Conservation (phyloP, 64 coral and sea anemone genomes). For the Stichodactyla mertensii region DNA sequence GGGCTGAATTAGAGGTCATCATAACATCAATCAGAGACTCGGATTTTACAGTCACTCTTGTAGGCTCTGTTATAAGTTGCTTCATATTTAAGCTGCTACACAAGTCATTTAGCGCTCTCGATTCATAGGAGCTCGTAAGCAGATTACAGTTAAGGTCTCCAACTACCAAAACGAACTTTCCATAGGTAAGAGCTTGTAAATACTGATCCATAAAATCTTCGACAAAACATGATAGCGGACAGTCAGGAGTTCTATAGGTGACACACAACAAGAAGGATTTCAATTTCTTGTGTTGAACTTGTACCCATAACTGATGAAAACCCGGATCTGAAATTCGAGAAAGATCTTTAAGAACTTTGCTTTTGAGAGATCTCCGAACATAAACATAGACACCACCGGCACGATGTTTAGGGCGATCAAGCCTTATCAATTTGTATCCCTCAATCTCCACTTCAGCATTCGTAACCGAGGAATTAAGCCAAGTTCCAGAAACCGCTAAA, state of each 20-base stretch:
- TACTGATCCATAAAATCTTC: constrained; percentile 33
- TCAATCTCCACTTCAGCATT: constrained; percentile 45
- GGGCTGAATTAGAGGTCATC: not conserved
- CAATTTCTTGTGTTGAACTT: constrained; percentile 35
- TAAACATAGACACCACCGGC: constrained; percentile 32
- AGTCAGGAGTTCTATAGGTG: constrained; percentile 32
- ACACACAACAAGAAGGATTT: constrained; percentile 14
- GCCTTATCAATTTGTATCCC: constrained; percentile 43
- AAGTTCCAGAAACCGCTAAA: constrained; percentile 19
- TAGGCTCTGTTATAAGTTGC: constrained; percentile 32
- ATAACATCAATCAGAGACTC: constrained; percentile 13
- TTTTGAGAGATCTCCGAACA: constrained; percentile 34
- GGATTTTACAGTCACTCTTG: constrained; percentile 15
- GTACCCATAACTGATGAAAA: constrained; percentile 36
- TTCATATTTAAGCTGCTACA: constrained; percentile 30
- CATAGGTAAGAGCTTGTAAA: constrained; percentile 22
- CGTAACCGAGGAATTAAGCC: constrained; percentile 13
- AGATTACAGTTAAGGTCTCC: constrained; percentile 41
- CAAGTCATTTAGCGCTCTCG: constrained; percentile 41
- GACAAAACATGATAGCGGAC: constrained; percentile 24
- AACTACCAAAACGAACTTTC: constrained; percentile 22
- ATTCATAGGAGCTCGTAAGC: constrained; percentile 24
- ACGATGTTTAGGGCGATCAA: constrained; percentile 16
- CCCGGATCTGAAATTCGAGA: too few species aligned
- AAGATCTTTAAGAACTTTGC: constrained; percentile 40